Evolutionary conservation across 2,113 vertebrate species (phyloP).

Genomic region (Gopherus flavomarginatus): DNA sequence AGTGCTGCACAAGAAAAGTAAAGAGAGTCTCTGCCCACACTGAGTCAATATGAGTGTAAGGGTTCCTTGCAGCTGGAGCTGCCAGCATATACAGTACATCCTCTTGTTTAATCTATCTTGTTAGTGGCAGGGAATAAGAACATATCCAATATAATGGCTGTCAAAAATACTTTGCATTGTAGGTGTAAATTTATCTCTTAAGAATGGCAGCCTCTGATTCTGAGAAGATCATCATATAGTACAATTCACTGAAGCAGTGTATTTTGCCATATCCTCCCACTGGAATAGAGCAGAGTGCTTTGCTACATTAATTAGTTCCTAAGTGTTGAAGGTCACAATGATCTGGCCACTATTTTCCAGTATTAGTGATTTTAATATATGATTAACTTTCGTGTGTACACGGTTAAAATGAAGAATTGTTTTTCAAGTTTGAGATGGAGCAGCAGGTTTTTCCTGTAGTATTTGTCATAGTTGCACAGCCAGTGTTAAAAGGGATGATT

Average conservation of each 20-base stretch:
- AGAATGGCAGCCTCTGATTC: slow-evolving; percentile 27
- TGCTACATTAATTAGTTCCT: slow-evolving; percentile 57
- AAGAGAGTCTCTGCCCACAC: slow-evolving; percentile 52
- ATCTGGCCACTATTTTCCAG: slow-evolving; percentile 67
- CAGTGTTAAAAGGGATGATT: slow-evolving; percentile 77
- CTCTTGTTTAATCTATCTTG: not conserved
- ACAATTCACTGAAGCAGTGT: not conserved
- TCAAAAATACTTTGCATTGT: slow-evolving; percentile 31
- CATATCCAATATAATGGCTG: not conserved
- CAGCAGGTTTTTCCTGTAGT: slow-evolving; percentile 67
- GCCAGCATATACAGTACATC: not conserved
- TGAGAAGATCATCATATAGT: slow-evolving; percentile 12
- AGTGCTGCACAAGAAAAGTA: not conserved
- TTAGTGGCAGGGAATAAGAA: not conserved
- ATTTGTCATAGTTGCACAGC: slow-evolving; percentile 71
- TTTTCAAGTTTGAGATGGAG: slow-evolving; percentile 71
- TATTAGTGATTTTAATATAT: slow-evolving; percentile 67
- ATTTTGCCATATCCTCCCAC: slow-evolving; percentile 26
- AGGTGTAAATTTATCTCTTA: slow-evolving; percentile 15
- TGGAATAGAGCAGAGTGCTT: slow-evolving; percentile 47
- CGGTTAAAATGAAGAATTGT: slow-evolving; percentile 64
- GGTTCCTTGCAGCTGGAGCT: slow-evolving; percentile 21
- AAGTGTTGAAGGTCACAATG: slow-evolving; percentile 70
- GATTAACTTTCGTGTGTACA: slow-evolving; percentile 59
- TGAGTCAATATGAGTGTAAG: not conserved